Conservation (phyloP, 2,797 vertebrate genomes). For the Gymnothorax reevesii region DNA sequence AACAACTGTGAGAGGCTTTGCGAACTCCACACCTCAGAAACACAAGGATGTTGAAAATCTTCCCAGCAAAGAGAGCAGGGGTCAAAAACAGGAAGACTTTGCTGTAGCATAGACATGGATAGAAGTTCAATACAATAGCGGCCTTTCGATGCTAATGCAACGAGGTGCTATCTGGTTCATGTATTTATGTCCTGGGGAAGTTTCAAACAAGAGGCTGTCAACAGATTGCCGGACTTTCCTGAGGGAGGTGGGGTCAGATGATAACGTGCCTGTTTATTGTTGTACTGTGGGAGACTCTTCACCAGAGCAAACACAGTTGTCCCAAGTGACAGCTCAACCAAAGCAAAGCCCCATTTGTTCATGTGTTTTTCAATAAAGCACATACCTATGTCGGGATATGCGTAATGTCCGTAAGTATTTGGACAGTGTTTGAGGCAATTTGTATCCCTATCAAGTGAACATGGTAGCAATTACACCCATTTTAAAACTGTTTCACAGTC, state of each 20-base stretch:
- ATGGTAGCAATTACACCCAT: too few relatives aligned
- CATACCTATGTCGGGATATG: neutral
- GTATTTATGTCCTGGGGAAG: conserved; percentile 45
- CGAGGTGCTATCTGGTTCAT: conserved; percentile 37
- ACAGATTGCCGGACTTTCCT: conserved; percentile 8
- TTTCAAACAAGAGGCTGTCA: conserved; percentile 38
- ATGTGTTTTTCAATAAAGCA: too few relatives aligned
- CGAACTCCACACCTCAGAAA: conserved; percentile 30
- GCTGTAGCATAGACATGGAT: conserved; percentile 13
- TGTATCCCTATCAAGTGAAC: too few relatives aligned
- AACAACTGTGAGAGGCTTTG: conserved; percentile 22
- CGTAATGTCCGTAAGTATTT: neutral
- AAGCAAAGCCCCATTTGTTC: neutral
- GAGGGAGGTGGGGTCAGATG: conserved; percentile 22
- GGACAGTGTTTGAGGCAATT: too few relatives aligned
- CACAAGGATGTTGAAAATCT: conserved; percentile 35
- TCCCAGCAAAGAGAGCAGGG: neutral
- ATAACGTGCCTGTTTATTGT: conserved; percentile 33
- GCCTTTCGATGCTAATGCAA: conserved; percentile 31
- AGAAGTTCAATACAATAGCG: conserved; percentile 35
- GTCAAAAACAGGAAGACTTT: conserved; percentile 25
- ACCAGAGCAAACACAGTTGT: neutral
- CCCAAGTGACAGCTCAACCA: conserved; percentile 1
- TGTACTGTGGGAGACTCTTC: conserved; percentile 33
- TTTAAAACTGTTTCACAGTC: too few relatives aligned